Conservation (phyloP, 2,797 vertebrate species). For the Diplodus sargus region DNA sequence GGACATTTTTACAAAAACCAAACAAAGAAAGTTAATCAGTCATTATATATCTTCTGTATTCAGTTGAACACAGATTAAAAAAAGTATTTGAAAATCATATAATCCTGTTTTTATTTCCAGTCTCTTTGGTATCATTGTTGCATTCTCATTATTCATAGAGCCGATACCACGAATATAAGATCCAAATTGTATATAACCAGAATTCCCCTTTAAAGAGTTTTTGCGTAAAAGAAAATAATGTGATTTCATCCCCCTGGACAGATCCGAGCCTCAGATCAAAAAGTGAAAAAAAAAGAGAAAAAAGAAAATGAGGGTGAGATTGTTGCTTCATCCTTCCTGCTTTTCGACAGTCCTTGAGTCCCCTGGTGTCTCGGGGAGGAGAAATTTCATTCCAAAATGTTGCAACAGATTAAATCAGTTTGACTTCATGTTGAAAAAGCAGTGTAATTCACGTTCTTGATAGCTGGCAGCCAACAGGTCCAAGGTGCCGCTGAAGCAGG, state of each 20-base stretch:
- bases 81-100: no score
- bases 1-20: no score
- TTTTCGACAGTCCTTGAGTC: conserved; percentile 44
- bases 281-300: background rate
- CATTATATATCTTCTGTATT: no score
- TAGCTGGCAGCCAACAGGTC: conserved; percentile 26
- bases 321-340: conserved; percentile 67
- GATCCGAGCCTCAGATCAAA: conserved; percentile 41
- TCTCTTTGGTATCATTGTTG: no score
- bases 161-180: conserved; percentile 8
- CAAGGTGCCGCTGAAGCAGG: conserved; percentile 30
- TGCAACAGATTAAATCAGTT: conserved; percentile 67
- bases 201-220: conserved; percentile 22
- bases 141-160: background rate
- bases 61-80: no score
- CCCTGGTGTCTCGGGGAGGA: conserved; percentile 43
- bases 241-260: conserved; percentile 31
- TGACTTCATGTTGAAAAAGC: conserved; percentile 32
- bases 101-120: no score
- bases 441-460: conserved; percentile 7
- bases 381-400: conserved; percentile 55
- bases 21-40: no score
- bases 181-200: conserved; percentile 18
- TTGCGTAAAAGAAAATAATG: background rate
- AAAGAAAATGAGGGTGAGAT: conserved; percentile 7